Percentiles rank a stretch among this genome's conserved stretches.
phyloP scores from a whole-genome alignment of 1,140 invertebrate species.

The Caenorhabditis brenneri region DNA sequence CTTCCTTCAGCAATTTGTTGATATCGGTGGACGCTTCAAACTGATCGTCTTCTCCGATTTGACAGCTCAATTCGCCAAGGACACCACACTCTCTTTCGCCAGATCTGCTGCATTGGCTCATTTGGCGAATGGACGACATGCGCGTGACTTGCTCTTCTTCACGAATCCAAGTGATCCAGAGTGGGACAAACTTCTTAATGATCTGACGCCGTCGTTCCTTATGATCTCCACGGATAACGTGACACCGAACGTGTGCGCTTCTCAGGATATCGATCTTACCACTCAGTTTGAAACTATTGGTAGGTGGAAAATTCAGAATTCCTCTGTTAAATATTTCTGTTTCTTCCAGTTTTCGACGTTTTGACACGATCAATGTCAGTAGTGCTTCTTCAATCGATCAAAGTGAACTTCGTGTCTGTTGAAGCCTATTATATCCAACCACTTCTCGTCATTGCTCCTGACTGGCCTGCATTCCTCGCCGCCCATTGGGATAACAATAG shows the following conservation, averaged over 20 bases:
- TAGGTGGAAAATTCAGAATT: neutral
- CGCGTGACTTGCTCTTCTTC: constrained; percentile 61
- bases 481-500: constrained; percentile 51
- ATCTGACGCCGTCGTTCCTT: constrained; percentile 68
- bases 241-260: constrained; percentile 46
- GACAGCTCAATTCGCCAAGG: constrained; percentile 58
- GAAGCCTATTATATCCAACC: constrained; percentile 45
- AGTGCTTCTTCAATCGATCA: constrained; percentile 46
- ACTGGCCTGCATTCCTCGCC: constrained; percentile 48
- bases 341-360: constrained; percentile 55
- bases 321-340: neutral
- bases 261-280: constrained; percentile 49
- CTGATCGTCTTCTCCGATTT: constrained; percentile 67
- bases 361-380: constrained; percentile 38
- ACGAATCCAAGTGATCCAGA: constrained; percentile 60
- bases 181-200: constrained; percentile 64
- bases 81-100: constrained; percentile 63
- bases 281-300: constrained; percentile 51
- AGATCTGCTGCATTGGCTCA: constrained; percentile 45
- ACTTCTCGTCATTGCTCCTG: constrained; percentile 12
- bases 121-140: constrained; percentile 24
- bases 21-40: constrained; percentile 68
- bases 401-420: constrained; percentile 43
- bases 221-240: constrained; percentile 57
- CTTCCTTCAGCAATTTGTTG: constrained; percentile 61